Percentiles rank a stretch among this genome's conserved stretches.
phyloP scores from a whole-genome alignment of 64 coral and sea anemone genomes.

The Platygyra sinensis region DNA sequence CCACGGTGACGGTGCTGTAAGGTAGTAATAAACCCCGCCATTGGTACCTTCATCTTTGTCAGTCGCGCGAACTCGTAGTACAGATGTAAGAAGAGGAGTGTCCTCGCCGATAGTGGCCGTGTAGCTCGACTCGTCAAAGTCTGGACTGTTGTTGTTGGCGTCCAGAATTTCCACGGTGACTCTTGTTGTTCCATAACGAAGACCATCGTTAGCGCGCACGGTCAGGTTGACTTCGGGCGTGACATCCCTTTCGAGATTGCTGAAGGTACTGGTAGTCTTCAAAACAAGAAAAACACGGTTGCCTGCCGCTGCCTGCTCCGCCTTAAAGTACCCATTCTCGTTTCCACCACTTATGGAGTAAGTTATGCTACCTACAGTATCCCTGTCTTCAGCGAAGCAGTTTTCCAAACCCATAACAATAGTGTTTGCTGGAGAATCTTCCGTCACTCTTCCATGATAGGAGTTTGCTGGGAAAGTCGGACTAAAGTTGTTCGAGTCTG shows the following conservation, averaged over 20 bases:
- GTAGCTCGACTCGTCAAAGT: conserved; percentile 32
- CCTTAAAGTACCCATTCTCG: conserved; percentile 84
- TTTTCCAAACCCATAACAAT: conserved; percentile 80
- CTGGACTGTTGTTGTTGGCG: conserved; percentile 63
- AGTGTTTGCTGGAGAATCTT: conserved; percentile 47
- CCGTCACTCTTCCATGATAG: conserved; percentile 65
- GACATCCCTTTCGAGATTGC: conserved; percentile 55
- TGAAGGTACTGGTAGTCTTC: conserved; percentile 51
- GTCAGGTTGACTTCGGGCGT: conserved; percentile 71
- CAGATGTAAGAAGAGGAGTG: conserved; percentile 38
- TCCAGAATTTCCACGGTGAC: conserved; percentile 63
- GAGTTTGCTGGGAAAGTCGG: conserved; percentile 68
- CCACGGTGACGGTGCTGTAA: conserved; percentile 10
- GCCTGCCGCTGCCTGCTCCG: conserved; percentile 5
- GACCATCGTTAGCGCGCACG: conserved; percentile 55
- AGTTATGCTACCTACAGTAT: conserved; percentile 26
- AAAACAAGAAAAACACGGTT: conserved; percentile 71
- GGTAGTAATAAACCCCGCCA: conserved; percentile 76
- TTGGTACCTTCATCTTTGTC: conserved; percentile 76
- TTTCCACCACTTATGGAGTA: conserved; percentile 81
- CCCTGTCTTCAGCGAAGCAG: conserved; percentile 83
- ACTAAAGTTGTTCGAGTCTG: conserved; percentile 81
- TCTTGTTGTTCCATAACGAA: conserved; percentile 54
- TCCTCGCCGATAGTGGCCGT: conserved; percentile 44
- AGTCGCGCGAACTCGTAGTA: conserved; percentile 70